phyloP scores from a whole-genome alignment of 2,797 vertebrate genomes.

The Mionectes olivaceus region DNA sequence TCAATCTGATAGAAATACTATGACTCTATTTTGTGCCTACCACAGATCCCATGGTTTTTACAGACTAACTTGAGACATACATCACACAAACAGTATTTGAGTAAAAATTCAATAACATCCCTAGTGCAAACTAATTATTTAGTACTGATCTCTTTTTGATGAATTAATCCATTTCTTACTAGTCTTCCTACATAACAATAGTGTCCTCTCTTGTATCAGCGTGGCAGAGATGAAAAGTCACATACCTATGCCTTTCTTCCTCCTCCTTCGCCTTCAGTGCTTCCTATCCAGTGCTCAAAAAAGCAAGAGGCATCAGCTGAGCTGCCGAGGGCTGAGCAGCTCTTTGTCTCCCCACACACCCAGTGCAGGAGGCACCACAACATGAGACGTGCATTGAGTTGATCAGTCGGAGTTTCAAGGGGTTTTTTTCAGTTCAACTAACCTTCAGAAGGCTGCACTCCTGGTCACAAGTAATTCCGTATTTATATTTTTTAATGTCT shows the following conservation, averaged over 20 bases:
- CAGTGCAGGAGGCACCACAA: fast-evolving
- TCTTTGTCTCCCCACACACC: background rate
- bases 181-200: background rate
- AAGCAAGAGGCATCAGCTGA: background rate
- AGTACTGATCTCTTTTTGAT: background rate
- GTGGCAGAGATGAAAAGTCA: background rate
- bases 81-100: background rate
- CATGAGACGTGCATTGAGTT: background rate
- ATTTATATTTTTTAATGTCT: background rate
- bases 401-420: background rate
- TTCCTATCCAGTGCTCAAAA: background rate
- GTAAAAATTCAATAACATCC: background rate
- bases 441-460: background rate
- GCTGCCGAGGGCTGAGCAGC: background rate
- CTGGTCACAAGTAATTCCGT: background rate
- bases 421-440: background rate
- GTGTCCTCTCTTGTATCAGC: background rate
- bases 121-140: background rate
- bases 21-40: background rate
- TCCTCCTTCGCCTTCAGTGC: background rate
- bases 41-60: background rate
- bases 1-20: background rate
- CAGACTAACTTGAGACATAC: background rate
- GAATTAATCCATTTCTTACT: background rate
- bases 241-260: background rate